Evolutionary conservation across 2,113 vertebrate genomes (phyloP).

Genomic region (Erpornis zantholeuca): DNA sequence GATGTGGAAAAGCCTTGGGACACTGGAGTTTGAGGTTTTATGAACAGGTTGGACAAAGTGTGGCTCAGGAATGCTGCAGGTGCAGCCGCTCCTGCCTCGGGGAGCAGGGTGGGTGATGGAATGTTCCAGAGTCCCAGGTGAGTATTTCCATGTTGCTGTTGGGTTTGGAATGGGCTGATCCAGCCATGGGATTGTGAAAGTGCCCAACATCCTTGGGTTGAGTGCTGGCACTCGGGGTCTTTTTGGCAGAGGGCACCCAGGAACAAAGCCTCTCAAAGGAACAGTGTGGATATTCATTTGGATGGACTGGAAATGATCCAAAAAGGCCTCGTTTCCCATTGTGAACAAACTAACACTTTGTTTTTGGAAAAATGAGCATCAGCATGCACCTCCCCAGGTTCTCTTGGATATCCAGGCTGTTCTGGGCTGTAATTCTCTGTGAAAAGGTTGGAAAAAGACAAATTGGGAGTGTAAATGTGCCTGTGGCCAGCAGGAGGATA

Average conservation of each 20-base stretch:
- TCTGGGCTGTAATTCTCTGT: rapidly evolving
- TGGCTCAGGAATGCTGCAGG: neutral
- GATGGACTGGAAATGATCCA: neutral
- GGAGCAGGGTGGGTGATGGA: neutral
- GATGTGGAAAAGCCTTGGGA: neutral
- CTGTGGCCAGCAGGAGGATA: neutral
- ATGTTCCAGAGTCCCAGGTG: rapidly evolving
- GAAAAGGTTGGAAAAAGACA: neutral
- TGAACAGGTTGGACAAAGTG: neutral
- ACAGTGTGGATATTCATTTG: rapidly evolving
- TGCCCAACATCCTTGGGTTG: neutral
- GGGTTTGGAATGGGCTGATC: neutral
- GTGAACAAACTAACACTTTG: neutral
- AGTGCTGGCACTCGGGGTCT: neutral
- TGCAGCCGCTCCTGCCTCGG: neutral
- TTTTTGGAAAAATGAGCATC: neutral
- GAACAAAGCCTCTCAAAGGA: neutral
- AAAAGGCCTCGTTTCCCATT: neutral
- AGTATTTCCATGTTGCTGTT: neutral
- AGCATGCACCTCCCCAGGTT: rapidly evolving
- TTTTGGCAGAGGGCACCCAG: no score
- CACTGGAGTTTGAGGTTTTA: neutral
- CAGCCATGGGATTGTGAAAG: neutral
- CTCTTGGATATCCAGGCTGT: neutral
- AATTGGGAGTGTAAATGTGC: neutral